phyloP scores from a whole-genome alignment of 2,113 vertebrate species.

The Neogobius melanostomus region DNA sequence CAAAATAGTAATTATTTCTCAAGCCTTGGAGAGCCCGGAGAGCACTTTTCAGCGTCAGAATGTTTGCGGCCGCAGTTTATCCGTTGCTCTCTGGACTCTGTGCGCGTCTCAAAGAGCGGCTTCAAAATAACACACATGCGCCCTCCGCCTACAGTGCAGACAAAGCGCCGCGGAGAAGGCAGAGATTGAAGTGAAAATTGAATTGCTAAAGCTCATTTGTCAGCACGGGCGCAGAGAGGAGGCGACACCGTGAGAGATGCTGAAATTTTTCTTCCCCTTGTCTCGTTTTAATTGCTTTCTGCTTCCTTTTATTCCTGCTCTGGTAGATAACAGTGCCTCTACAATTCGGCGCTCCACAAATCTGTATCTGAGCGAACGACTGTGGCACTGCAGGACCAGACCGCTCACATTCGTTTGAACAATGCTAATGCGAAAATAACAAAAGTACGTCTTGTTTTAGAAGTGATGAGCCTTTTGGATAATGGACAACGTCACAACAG shows the following conservation, averaged over 20 bases:
- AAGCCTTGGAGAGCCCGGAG: background rate
- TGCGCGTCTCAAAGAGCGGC: conserved; percentile 24
- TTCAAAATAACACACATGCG: conserved; percentile 16
- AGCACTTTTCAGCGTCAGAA: background rate
- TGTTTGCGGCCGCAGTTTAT: conserved; percentile 25
- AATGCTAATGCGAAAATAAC: too few species aligned
- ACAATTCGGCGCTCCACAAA: conserved; percentile 4
- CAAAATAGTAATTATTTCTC: background rate
- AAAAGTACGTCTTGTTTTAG: background rate
- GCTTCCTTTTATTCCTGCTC: conserved; percentile 32
- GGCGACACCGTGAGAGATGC: conserved; percentile 11
- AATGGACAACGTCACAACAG: background rate
- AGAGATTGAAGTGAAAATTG: conserved; percentile 42
- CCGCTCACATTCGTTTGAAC: background rate
- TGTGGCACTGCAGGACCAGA: conserved; percentile 17
- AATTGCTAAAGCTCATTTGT: conserved; percentile 57
- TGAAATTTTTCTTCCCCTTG: conserved; percentile 23
- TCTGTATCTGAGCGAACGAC: conserved; percentile 18
- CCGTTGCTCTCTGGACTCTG: conserved; percentile 25
- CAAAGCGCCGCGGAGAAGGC: conserved; percentile 20
- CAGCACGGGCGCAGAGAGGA: conserved; percentile 29
- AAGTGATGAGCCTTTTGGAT: background rate
- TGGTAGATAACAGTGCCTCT: conserved; percentile 24
- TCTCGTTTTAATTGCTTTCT: conserved; percentile 48
- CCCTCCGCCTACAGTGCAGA: background rate